These are phyloP conservation scores for Pelobates fuscus DNA, from an alignment of 2,113 vertebrate species.

Conservation along the genomic window DNA sequence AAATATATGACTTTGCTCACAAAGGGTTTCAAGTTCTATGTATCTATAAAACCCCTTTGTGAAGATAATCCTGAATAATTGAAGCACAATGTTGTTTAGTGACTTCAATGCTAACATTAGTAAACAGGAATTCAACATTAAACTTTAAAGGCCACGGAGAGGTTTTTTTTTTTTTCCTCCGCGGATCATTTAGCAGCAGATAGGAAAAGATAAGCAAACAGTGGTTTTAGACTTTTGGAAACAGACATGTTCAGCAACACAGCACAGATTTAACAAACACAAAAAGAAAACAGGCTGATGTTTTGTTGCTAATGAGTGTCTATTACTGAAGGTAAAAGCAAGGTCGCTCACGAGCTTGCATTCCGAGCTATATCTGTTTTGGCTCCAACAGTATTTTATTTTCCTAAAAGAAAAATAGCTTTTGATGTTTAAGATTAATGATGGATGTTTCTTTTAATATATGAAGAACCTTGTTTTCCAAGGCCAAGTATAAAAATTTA, in stretches of 20 bases:
- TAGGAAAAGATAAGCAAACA: conserved; percentile 42
- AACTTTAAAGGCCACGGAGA: conserved; percentile 46
- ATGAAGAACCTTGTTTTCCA: background rate
- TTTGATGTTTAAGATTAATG: background rate
- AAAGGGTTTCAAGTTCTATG: conserved; percentile 20
- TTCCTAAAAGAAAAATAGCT: background rate
- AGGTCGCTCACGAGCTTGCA: conserved; percentile 7
- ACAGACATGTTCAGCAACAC: conserved; percentile 11
- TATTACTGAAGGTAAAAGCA: conserved; percentile 32
- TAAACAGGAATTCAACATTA: conserved; percentile 48
- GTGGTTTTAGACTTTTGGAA: conserved; percentile 15
- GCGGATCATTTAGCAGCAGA: conserved; percentile 43
- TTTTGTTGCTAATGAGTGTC: conserved; percentile 39
- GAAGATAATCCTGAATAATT: conserved; percentile 47
- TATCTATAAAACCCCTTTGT: conserved; percentile 28
- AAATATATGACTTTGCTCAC: conserved; percentile 44
- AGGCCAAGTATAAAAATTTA: background rate
- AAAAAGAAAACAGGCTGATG: conserved; percentile 17
- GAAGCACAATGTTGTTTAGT: conserved; percentile 40
- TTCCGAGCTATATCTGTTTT: background rate
- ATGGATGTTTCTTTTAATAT: background rate
- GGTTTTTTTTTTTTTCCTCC: conserved; percentile 7
- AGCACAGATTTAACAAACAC: conserved; percentile 40
- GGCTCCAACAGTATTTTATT: background rate
- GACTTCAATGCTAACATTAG: conserved; percentile 37